Conservation (phyloP, 2,797 vertebrate species). For the Argya squamiceps region DNA sequence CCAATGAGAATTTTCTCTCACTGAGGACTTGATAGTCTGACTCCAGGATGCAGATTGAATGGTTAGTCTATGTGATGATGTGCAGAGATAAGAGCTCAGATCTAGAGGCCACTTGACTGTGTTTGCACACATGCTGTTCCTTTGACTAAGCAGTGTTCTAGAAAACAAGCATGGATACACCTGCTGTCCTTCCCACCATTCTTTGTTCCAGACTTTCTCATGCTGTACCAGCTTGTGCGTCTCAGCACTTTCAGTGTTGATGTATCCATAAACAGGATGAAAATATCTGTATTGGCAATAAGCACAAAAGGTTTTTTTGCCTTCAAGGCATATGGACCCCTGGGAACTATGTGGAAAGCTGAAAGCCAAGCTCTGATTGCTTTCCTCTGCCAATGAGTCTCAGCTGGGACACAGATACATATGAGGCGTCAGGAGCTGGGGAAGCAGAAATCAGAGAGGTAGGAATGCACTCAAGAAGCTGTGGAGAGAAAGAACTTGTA, state of each 20-base stretch:
- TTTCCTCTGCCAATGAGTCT: background rate
- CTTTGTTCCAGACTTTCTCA: background rate
- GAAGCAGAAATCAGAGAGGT: background rate
- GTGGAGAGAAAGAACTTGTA: background rate
- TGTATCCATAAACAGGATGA: background rate
- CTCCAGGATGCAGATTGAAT: background rate
- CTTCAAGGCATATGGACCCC: background rate
- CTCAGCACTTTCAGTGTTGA: background rate
- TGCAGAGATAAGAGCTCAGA: background rate
- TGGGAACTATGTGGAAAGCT: background rate
- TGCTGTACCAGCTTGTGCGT: background rate
- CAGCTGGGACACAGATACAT: background rate
- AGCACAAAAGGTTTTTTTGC: background rate
- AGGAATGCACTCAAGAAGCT: background rate
- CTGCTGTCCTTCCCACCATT: background rate
- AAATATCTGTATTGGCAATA: background rate
- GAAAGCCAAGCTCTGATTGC: conserved; percentile 8
- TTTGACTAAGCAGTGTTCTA: background rate
- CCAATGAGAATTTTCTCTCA: background rate
- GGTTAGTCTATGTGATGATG: background rate
- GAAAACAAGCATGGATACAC: background rate
- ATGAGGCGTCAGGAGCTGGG: background rate
- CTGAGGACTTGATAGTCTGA: background rate
- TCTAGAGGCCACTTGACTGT: background rate
- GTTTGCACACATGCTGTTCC: background rate